Conservation (phyloP, 2,113 vertebrate species). For the Steatornis caripensis region DNA sequence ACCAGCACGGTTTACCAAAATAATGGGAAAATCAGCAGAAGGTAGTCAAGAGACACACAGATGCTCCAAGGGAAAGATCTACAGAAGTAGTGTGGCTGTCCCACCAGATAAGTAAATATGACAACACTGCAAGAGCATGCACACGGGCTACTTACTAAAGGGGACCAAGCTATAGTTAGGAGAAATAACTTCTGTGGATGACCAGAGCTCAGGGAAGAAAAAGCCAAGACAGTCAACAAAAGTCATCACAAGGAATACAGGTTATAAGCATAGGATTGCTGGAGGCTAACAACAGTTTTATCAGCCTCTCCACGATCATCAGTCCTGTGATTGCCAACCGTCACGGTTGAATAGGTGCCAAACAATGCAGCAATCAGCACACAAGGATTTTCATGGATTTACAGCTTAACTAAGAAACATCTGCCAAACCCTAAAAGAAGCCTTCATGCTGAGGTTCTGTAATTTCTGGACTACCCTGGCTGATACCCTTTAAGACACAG, state of each 20-base stretch:
- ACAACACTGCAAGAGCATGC: neutral
- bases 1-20: neutral
- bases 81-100: fast-evolving
- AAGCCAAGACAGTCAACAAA: neutral
- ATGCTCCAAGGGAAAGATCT: neutral
- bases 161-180: too few relatives aligned
- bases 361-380: neutral
- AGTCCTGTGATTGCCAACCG: neutral
- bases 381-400: neutral
- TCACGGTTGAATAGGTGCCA: neutral
- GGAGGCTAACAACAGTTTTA: neutral
- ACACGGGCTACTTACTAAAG: fast-evolving
- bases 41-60: fast-evolving
- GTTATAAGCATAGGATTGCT: neutral
- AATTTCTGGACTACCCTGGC: neutral
- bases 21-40: neutral
- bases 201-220: neutral
- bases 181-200: neutral
- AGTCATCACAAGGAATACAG: neutral
- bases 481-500: neutral
- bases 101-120: neutral
- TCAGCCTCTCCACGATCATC: neutral
- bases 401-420: neutral
- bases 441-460: neutral
- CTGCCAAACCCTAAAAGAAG: neutral